phyloP scores from a whole-genome alignment of 1,140 invertebrate genomes.

The Leguminivora glycinivorella region DNA sequence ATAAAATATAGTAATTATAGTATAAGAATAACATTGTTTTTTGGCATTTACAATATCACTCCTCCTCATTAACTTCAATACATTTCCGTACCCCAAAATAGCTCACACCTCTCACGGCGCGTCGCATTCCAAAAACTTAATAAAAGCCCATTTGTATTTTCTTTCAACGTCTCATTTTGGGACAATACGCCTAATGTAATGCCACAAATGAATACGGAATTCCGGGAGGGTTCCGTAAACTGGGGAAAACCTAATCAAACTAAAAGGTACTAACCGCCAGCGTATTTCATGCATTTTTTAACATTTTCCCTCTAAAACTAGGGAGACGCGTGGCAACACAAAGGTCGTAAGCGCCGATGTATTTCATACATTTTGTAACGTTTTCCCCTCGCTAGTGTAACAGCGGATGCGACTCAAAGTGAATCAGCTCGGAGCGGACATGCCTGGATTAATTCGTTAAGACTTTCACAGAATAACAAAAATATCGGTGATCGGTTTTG shows the following conservation, averaged over 20 bases:
- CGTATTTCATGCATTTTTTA: background rate
- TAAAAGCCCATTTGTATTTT: constrained; percentile 58
- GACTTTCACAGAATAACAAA: constrained; percentile 59
- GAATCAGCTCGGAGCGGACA: constrained; percentile 46
- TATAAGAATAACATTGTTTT: too few species aligned
- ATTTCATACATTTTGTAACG: background rate
- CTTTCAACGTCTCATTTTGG: constrained; percentile 55
- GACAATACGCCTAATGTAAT: constrained; percentile 68
- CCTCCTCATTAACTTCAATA: background rate
- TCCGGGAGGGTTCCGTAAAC: constrained; percentile 50
- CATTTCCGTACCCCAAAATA: constrained; percentile 24
- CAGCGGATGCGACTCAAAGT: constrained; percentile 52
- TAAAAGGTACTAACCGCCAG: background rate
- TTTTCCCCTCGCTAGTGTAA: constrained; percentile 8
- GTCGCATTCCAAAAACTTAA: constrained; percentile 49
- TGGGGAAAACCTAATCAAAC: constrained; percentile 34
- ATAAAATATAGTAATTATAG: too few species aligned
- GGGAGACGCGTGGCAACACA: background rate
- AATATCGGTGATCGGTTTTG: constrained; percentile 54
- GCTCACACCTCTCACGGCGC: constrained; percentile 31
- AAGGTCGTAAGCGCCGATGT: background rate
- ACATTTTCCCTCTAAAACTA: background rate
- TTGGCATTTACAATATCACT: background rate
- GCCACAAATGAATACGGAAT: constrained; percentile 65
- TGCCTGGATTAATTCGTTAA: constrained; percentile 62